Evolutionary conservation across 2,113 vertebrate genomes (phyloP).

Genomic region (Platysteira castanea): DNA sequence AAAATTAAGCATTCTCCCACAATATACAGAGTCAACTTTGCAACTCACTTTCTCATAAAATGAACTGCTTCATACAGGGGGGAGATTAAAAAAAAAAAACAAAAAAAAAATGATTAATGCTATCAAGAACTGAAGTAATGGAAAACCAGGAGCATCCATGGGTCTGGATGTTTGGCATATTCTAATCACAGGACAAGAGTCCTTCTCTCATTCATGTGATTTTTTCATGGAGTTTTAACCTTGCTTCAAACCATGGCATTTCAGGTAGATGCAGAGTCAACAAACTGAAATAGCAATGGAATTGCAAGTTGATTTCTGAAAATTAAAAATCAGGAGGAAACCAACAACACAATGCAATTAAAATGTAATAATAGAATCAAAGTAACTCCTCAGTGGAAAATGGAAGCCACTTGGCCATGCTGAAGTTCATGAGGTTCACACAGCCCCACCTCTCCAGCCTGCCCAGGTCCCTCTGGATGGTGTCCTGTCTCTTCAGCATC

Average conservation of each 20-base stretch:
- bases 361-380: background rate
- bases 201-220: background rate
- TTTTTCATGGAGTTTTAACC: background rate
- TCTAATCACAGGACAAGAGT: background rate
- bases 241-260: background rate
- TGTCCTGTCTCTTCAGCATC: background rate
- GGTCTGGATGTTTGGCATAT: background rate
- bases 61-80: background rate
- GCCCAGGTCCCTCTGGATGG: background rate
- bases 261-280: background rate
- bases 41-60: background rate
- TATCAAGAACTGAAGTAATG: background rate
- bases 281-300: background rate
- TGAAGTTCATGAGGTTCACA: background rate
- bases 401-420: background rate
- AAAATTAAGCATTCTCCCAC: background rate
- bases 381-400: background rate
- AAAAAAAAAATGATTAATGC: background rate
- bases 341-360: background rate
- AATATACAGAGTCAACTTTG: background rate
- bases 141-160: background rate
- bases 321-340: background rate
- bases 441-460: background rate
- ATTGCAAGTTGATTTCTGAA: background rate
- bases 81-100: background rate